Conservation (phyloP, 1,140 invertebrate genomes). For the Heliothis subflexa region DNA sequence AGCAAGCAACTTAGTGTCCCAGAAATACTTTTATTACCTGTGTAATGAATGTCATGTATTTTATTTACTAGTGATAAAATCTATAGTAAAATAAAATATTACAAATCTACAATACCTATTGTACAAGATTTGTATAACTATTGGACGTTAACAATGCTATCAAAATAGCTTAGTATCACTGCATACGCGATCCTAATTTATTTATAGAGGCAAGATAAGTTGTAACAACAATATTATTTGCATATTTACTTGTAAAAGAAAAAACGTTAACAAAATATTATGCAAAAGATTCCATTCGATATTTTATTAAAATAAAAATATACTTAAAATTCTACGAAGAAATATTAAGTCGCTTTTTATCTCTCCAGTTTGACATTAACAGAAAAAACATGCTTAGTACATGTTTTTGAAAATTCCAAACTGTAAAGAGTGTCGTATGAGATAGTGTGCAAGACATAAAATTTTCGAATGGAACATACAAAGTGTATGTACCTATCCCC, state of each 20-base stretch:
- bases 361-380: slow-evolving; percentile 53
- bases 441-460: slow-evolving; percentile 6
- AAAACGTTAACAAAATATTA: slow-evolving; percentile 39
- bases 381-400: slow-evolving; percentile 36
- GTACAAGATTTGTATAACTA: slow-evolving; percentile 55
- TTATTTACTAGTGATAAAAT: slow-evolving; percentile 42
- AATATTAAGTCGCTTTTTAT: slow-evolving; percentile 24
- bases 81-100: slow-evolving; percentile 44
- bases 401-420: slow-evolving; percentile 52
- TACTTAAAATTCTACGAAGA: not conserved
- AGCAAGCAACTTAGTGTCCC: slow-evolving; percentile 43
- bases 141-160: slow-evolving; percentile 52
- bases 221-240: slow-evolving; percentile 58
- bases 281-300: slow-evolving; percentile 33
- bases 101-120: slow-evolving; percentile 50
- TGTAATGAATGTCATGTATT: slow-evolving; percentile 45
- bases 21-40: slow-evolving; percentile 34
- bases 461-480: slow-evolving; percentile 47
- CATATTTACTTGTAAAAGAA: slow-evolving; percentile 35
- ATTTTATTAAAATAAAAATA: slow-evolving; percentile 9
- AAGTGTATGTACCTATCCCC: slow-evolving; percentile 44
- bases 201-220: slow-evolving; percentile 54
- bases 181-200: slow-evolving; percentile 48
- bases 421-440: slow-evolving; percentile 41
- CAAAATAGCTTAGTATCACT: slow-evolving; percentile 46